Evolutionary conservation across 1,140 invertebrate genomes (phyloP).

Genomic region (Hydropsyche tenuis): DNA sequence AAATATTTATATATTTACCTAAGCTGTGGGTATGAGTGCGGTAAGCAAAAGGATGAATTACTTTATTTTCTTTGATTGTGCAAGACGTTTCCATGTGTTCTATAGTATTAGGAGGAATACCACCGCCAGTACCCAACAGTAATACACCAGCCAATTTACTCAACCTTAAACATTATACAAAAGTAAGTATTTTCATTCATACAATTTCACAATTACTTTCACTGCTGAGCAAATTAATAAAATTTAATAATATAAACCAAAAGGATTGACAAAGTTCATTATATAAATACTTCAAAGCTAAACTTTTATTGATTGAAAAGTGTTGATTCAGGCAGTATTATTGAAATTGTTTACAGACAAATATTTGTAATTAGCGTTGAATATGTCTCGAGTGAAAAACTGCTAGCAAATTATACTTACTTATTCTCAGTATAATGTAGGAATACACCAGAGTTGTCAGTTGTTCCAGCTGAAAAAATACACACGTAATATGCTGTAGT

Average conservation of each 20-base stretch:
- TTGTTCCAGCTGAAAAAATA: conserved; percentile 69
- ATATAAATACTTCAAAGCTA: no score
- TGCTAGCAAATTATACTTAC: conserved; percentile 62
- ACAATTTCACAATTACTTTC: not conserved
- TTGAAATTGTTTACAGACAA: conserved; percentile 18
- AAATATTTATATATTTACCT: conserved; percentile 63
- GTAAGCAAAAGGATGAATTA: conserved; percentile 93
- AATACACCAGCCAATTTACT: conserved; percentile 87
- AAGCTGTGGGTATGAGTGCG: conserved; percentile 92
- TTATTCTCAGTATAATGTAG: conserved; percentile 77
- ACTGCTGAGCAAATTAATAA: no score
- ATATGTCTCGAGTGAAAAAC: conserved; percentile 1
- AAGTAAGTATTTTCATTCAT: not conserved
- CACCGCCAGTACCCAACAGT: conserved; percentile 82
- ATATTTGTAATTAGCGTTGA: not conserved
- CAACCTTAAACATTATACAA: conserved; percentile 59
- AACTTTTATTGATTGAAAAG: no score
- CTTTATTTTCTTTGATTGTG: conserved; percentile 78
- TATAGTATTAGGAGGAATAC: conserved; percentile 71
- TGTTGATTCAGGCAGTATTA: conserved; percentile 23
- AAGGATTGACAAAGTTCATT: no score
- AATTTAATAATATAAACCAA: no score
- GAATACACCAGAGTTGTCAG: conserved; percentile 83
- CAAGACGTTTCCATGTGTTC: conserved; percentile 92
- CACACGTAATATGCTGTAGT: conserved; percentile 3